Base-by-base conservation (phyloP, 2,888 invertebrate genomes). In the Dicyrtoma fusca region DNA sequence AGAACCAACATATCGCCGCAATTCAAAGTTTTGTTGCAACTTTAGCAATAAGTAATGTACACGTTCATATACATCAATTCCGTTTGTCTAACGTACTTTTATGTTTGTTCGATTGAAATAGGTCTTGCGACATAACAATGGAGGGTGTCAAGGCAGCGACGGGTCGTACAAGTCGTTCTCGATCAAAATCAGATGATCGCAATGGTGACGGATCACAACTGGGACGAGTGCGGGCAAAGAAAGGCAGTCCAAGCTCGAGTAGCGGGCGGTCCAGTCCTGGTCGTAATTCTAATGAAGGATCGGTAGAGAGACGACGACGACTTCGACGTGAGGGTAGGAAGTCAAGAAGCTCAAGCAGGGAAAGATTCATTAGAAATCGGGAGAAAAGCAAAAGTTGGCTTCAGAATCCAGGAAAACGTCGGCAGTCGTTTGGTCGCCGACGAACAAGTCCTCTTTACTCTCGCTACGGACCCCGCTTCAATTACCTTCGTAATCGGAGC, bases 301-400 rank as follows among this genome's bases (percentile, higher is more conserved):
- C 44, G n/a, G 14, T 61, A 42, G 61, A 61, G 10, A 34, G 42
- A 17, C 26, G 61, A 5, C 26, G 61, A 61, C 34, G 44, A 1
- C 14, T 42, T 42, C 34, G 61, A 10, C 23, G 61, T 1, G 61
- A 61, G 19, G 34, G 44, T 14, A 6, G 19, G 17, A 17, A 17
- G 10, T 61, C 61, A 1, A 61, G 61, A 19, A 61, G 61, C 17
- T 61, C 61, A 4, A 61, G 61, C n/a, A 26, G 61, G 11, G 61
- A 61, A 14, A 61, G 61, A 19, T 61, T 61, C 11, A 61, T 61
- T 4, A 13, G 10, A 17, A 61, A 61, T 42, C 34, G 61, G 17
- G 61, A 61, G 19, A 61, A 19, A 14, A 61, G 61, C 14, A 61
- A 61, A 25, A 25, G 34, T 10, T 25, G 61, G 61, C 17, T 61